Conservation (phyloP, 2,113 vertebrate species). For the Gavialis gangeticus region DNA sequence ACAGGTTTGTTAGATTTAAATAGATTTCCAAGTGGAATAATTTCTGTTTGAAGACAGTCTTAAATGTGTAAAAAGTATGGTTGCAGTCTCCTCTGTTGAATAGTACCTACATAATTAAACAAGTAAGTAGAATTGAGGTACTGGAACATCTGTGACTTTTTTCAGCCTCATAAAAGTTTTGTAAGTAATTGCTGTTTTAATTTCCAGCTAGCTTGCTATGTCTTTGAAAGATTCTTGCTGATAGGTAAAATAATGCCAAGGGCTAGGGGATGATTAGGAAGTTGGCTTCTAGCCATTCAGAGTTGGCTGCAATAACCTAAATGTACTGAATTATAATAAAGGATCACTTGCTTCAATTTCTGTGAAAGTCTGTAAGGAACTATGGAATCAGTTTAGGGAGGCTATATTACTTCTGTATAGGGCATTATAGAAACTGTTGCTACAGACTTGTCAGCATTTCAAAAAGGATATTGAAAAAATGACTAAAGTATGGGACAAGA, state of each 20-base stretch:
- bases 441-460: neutral
- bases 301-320: neutral
- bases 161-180: neutral
- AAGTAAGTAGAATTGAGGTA: slow-evolving; percentile 12
- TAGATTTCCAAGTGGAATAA: neutral
- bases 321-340: neutral
- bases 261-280: neutral
- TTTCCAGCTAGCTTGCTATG: neutral
- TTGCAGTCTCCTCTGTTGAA: neutral
- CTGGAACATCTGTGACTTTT: neutral
- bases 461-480: neutral
- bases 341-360: neutral
- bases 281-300: neutral
- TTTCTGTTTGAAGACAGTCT: neutral
- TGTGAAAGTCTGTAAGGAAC: neutral
- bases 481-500: neutral
- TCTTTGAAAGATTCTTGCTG: neutral
- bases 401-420: neutral
- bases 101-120: neutral
- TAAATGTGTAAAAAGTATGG: neutral
- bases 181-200: neutral
- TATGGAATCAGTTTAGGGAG: neutral
- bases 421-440: neutral
- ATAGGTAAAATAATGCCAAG: neutral
- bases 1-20: neutral